Evolutionary conservation across 1,140 invertebrate species (phyloP).

Genomic region (Augochlora pura): DNA sequence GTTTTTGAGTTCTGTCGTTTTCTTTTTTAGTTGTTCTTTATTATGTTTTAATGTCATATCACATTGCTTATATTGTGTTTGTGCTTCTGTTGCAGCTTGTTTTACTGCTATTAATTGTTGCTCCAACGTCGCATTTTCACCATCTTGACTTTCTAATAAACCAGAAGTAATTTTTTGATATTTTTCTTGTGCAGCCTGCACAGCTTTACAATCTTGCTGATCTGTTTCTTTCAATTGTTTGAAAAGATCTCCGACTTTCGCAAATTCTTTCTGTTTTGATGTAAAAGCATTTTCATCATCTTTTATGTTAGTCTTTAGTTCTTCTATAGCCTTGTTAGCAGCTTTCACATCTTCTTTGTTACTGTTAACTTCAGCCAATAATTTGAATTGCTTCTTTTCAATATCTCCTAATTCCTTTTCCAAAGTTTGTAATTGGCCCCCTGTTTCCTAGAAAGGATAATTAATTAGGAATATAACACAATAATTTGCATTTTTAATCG

Average conservation of each 20-base stretch:
- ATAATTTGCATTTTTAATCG: constrained; percentile 3
- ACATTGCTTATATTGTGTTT: constrained; percentile 90
- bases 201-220: constrained; percentile 84
- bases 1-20: constrained; percentile 85
- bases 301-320: constrained; percentile 85
- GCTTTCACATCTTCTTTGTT: constrained; percentile 86
- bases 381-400: constrained; percentile 86
- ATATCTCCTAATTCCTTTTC: constrained; percentile 85
- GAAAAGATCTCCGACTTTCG: constrained; percentile 84
- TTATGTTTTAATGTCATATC: constrained; percentile 89
- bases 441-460: constrained; percentile 52
- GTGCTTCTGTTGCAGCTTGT: constrained; percentile 86
- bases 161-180: constrained; percentile 93
- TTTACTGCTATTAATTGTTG: constrained; percentile 93
- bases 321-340: constrained; percentile 86
- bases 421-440: constrained; percentile 81
- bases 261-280: constrained; percentile 85
- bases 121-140: constrained; percentile 91
- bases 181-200: constrained; percentile 87
- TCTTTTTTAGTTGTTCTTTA: constrained; percentile 85
- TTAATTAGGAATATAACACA: constrained; percentile 17
- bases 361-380: constrained; percentile 85
- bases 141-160: constrained; percentile 88
- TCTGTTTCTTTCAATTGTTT: constrained; percentile 86
- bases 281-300: constrained; percentile 87